Evolutionary conservation across 2,888 invertebrate species (phyloP).

Genomic region (Sipha maydis): DNA sequence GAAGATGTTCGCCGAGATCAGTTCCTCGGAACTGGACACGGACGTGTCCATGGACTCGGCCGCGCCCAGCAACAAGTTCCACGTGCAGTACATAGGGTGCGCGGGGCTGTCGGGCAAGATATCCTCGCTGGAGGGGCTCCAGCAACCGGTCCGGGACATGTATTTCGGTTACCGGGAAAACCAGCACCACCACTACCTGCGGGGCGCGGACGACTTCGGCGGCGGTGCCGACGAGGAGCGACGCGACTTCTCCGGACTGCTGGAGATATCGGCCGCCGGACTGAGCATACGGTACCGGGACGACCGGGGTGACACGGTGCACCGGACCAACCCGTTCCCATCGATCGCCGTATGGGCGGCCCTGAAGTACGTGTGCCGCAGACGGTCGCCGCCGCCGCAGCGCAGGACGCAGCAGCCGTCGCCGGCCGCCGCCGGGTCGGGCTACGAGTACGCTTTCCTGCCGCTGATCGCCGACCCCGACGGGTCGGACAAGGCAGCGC

Average conservation of each 20-base stretch:
- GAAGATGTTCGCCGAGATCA: conserved; percentile 76
- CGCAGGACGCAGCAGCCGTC: conserved; percentile 27
- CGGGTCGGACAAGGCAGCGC: conserved; percentile 78
- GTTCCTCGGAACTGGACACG: conserved; percentile 65
- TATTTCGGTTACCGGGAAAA: conserved; percentile 69
- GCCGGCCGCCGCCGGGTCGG: conserved; percentile 66
- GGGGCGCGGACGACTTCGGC: not conserved
- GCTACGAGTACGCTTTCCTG: conserved; percentile 79
- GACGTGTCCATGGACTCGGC: conserved; percentile 41
- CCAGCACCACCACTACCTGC: not conserved
- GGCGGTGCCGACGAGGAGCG: not conserved
- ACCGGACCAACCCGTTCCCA: conserved; percentile 80
- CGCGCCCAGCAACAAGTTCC: conserved; percentile 65
- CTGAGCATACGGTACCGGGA: conserved; percentile 70
- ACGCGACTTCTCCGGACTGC: conserved; percentile 63
- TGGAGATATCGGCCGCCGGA: conserved; percentile 78
- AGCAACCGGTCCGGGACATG: conserved; percentile 80
- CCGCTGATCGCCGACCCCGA: conserved; percentile 86
- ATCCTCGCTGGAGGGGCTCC: conserved; percentile 84
- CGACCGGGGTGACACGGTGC: conserved; percentile 39
- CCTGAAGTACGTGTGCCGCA: conserved; percentile 82
- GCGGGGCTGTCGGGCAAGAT: conserved; percentile 79
- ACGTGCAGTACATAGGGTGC: conserved; percentile 84
- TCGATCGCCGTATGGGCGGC: conserved; percentile 95
- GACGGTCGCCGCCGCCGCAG: conserved; percentile 64